These are phyloP conservation scores for Galleria mellonella DNA, from an alignment of 1,140 invertebrate genomes.

Conservation along the genomic window DNA sequence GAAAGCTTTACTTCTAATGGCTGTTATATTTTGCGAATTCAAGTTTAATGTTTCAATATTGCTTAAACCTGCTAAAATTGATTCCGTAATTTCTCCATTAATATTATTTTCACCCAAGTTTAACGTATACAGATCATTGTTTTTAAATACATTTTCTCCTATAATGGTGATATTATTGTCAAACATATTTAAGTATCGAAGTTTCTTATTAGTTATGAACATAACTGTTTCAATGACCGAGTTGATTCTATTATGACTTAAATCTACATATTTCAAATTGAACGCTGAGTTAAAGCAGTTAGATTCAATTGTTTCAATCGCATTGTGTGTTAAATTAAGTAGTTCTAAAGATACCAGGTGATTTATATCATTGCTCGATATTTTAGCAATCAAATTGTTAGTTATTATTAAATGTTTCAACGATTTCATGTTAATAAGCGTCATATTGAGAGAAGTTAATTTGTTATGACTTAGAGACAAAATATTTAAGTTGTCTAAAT, in stretches of 20 bases:
- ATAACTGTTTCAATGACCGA: constrained; percentile 29
- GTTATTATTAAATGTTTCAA: constrained; percentile 15
- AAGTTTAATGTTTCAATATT: constrained; percentile 30
- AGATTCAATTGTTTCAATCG: constrained; percentile 32
- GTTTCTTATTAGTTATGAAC: constrained; percentile 35
- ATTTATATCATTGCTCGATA: too few relatives aligned
- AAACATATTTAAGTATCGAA: constrained; percentile 37
- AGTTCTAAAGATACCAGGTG: too few relatives aligned
- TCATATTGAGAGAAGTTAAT: too few relatives aligned
- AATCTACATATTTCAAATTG: constrained; percentile 33
- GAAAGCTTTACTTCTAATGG: constrained; percentile 34
- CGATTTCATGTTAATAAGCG: not conserved
- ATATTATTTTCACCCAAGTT: constrained; percentile 44
- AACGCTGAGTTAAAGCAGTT: constrained; percentile 44
- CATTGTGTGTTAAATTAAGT: constrained; percentile 41
- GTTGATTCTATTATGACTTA: constrained; percentile 42
- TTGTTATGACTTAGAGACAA: too few relatives aligned
- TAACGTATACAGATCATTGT: constrained; percentile 24
- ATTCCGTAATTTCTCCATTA: constrained; percentile 23
- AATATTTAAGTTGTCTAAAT: too few relatives aligned
- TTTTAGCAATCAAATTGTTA: too few relatives aligned
- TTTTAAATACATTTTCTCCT: constrained; percentile 35
- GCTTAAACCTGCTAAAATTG: constrained; percentile 34
- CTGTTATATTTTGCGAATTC: constrained; percentile 32
- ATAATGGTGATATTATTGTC: constrained; percentile 39